Evolutionary conservation across 2,113 vertebrate genomes (phyloP), one percentile per base, ranked within the genome.

Genomic region (Sula dactylatra): DNA sequence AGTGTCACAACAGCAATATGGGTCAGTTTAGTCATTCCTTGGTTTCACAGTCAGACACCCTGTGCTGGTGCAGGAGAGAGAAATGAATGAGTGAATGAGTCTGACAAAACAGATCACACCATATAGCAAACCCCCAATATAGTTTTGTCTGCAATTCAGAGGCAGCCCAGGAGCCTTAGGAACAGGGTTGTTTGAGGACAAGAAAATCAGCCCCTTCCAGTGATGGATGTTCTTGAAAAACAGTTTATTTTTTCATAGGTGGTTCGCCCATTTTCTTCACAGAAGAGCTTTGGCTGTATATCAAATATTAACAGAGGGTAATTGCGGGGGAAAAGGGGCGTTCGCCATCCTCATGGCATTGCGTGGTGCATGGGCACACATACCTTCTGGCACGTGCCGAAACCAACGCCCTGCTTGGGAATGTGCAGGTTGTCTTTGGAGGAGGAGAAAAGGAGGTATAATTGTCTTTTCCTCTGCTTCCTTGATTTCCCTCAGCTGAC

Each of bases 171-270:
- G 92, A 94, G 71, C 86, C 52, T 93, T 79, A 94, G 82, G 79
- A 97, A 70, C 70, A 86, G 90, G 98, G 97, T 98, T 98, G 97
- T 97, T 66, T 98, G 97, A 98, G 97, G 98, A 98, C 97, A 98
- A 97, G 96, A 90, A 96, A 97, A 96, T 12, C 83, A 97, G 45
- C 77, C 84, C 83, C 89, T 96, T 93, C 70, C 78, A 93, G 91
- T 85, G 91, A 97, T 97, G 91, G 89, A 96, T 98, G 97, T 97
- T 98, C 97, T 98, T 98, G 97, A 98, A 98, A 98, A 98, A 97
- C 94, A 97, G 92, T 97, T 97, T 94, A 91, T 95, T 97, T 98
- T 97, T 97, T 96, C 97, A 95, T 74, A 96, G 96, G 94, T 97
- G 70, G 87, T 86, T 98, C 26, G 2, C 86, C 56, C 25, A 9